A percentile compares a stretch with the other conserved stretches of the same genome.
phyloP scores from a whole-genome alignment of 2,888 invertebrate genomes.

The Chymomyza procnemis region DNA sequence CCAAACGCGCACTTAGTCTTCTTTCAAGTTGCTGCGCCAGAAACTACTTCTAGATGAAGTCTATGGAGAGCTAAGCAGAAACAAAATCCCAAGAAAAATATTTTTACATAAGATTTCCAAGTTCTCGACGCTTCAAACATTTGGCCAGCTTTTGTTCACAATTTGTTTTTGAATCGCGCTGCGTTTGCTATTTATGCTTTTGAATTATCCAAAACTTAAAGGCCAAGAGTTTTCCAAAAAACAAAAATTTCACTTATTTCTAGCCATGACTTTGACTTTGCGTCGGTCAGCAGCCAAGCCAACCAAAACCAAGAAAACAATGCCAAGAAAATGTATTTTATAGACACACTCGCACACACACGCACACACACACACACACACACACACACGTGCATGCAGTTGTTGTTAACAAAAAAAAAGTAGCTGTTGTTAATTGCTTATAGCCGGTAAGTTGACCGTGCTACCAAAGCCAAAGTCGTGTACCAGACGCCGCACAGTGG shows the following conservation, averaged over 20 bases:
- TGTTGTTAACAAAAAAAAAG: neutral
- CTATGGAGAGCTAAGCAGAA: no score
- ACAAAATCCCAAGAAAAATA: no score
- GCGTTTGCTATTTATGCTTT: no score
- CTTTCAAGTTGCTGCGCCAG: no score
- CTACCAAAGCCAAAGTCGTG: neutral
- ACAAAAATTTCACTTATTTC: conserved; percentile 61
- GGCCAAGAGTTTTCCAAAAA: neutral
- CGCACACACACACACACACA: neutral
- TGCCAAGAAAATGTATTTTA: conserved; percentile 1
- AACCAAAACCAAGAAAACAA: conserved; percentile 15
- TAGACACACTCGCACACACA: no score
- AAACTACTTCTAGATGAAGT: no score
- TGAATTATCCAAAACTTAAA: no score
- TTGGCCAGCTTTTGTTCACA: no score
- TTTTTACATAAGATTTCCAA: no score
- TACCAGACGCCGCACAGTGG: neutral
- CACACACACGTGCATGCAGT: neutral
- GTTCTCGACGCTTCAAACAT: no score
- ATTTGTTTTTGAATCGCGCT: no score
- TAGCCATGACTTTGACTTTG: conserved; percentile 66
- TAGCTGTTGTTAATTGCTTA: neutral
- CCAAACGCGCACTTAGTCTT: neutral
- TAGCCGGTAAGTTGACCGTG: neutral
- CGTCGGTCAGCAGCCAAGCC: conserved; percentile 3